A percentile compares a stretch with the other conserved stretches of the same genome.
Conservation (phyloP, 2,797 vertebrate species). For the Simalia tracyae region DNA sequence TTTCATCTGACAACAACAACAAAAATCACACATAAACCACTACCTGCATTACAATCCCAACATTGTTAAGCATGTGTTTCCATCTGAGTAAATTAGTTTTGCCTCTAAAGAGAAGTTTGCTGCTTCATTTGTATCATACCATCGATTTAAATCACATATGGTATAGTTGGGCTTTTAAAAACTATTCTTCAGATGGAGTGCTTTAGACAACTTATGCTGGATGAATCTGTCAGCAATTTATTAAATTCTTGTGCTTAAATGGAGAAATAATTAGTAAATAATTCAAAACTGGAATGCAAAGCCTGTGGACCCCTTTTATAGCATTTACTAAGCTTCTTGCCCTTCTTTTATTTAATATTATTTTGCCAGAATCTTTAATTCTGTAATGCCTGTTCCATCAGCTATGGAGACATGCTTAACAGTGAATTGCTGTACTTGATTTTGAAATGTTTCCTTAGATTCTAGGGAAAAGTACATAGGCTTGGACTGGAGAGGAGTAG, state of each 20-base stretch:
- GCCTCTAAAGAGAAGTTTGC: background rate
- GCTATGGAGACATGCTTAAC: background rate
- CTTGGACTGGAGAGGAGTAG: background rate
- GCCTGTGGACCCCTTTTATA: too few relatives aligned
- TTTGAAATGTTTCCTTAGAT: background rate
- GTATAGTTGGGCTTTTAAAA: background rate
- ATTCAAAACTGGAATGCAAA: too few relatives aligned
- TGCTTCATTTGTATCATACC: background rate
- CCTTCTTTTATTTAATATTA: too few relatives aligned
- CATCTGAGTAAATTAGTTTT: background rate
- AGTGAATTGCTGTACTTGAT: background rate
- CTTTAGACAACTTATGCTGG: background rate
- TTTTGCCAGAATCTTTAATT: too few relatives aligned
- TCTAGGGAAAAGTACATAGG: background rate
- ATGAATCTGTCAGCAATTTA: too few relatives aligned
- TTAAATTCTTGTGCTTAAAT: too few relatives aligned
- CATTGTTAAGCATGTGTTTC: background rate
- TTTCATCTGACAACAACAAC: too few relatives aligned
- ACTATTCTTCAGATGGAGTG: background rate
- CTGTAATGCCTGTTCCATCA: too few relatives aligned
- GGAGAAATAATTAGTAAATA: too few relatives aligned
- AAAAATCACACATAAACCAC: background rate
- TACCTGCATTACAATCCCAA: background rate
- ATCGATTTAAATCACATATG: background rate
- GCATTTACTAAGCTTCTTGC: too few relatives aligned